phyloP scores from a whole-genome alignment of 2,888 invertebrate species.

The Scaptodrosophila latifasciaeformis region DNA sequence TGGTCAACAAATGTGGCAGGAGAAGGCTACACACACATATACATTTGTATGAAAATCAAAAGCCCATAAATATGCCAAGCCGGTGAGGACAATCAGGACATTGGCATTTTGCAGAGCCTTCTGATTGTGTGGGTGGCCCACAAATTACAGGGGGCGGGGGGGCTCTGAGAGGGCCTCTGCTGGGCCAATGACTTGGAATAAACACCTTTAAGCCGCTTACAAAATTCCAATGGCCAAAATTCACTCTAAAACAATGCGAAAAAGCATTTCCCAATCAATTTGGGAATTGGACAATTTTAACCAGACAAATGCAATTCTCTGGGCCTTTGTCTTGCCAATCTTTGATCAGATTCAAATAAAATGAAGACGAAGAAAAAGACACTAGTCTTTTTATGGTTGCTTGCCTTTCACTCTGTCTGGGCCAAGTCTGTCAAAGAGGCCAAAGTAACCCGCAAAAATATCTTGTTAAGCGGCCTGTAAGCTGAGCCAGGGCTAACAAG shows the following conservation, averaged over 20 bases:
- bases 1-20: constrained; percentile 14
- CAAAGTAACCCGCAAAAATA: too few relatives aligned
- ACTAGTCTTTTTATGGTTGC: too few relatives aligned
- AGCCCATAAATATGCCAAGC: neutral
- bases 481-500: constrained; percentile 31
- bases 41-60: neutral
- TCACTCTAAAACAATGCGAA: constrained; percentile 22
- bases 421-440: constrained; percentile 27
- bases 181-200: constrained; percentile 52
- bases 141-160: neutral
- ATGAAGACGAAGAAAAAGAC: neutral
- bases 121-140: neutral
- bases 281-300: too few relatives aligned
- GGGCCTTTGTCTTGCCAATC: too few relatives aligned
- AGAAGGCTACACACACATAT: neutral
- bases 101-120: neutral
- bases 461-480: too few relatives aligned
- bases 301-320: too few relatives aligned
- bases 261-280: too few relatives aligned
- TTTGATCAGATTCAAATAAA: neutral
- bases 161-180: neutral
- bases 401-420: constrained; percentile 9
- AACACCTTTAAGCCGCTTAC: constrained; percentile 66
- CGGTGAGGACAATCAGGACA: neutral
- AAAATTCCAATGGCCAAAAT: constrained; percentile 54